Evolutionary conservation across 2,797 vertebrate genomes (phyloP).

Genomic region (Naso thynnoides): DNA sequence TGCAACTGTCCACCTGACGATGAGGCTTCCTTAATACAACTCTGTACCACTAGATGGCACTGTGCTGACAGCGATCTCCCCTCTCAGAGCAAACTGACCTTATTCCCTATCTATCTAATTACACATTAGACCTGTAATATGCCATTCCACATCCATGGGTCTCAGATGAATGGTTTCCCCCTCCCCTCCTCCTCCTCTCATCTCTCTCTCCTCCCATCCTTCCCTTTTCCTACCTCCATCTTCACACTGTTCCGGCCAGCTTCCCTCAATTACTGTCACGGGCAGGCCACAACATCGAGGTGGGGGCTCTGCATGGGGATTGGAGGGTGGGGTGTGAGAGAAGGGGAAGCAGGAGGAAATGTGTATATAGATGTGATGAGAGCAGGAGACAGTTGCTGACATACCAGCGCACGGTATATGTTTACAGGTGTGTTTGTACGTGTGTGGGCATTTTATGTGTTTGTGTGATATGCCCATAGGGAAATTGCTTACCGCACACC

Average conservation of each 20-base stretch:
- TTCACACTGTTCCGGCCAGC: constrained; percentile 82
- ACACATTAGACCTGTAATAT: constrained; percentile 88
- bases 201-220: constrained; percentile 60
- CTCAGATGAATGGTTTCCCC: constrained; percentile 83
- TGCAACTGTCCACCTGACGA: constrained; percentile 43
- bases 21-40: background rate
- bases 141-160: constrained; percentile 86
- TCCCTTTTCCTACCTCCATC: constrained; percentile 60
- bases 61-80: constrained; percentile 72
- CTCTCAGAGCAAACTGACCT: constrained; percentile 77
- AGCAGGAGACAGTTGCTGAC: constrained; percentile 73
- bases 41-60: constrained; percentile 82
- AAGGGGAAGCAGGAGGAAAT: constrained; percentile 53
- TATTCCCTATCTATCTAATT: constrained; percentile 87
- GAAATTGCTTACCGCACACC: constrained; percentile 60
- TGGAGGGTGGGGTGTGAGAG: constrained; percentile 33
- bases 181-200: constrained; percentile 67
- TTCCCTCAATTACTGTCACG: constrained; percentile 87
- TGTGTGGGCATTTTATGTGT: constrained; percentile 50
- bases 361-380: constrained; percentile 69
- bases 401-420: constrained; percentile 63
- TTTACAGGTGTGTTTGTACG: constrained; percentile 75
- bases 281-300: constrained; percentile 77
- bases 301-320: constrained; percentile 53
- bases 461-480: constrained; percentile 65